Conservation (phyloP, 1,140 invertebrate species). For the Cydia splendana region DNA sequence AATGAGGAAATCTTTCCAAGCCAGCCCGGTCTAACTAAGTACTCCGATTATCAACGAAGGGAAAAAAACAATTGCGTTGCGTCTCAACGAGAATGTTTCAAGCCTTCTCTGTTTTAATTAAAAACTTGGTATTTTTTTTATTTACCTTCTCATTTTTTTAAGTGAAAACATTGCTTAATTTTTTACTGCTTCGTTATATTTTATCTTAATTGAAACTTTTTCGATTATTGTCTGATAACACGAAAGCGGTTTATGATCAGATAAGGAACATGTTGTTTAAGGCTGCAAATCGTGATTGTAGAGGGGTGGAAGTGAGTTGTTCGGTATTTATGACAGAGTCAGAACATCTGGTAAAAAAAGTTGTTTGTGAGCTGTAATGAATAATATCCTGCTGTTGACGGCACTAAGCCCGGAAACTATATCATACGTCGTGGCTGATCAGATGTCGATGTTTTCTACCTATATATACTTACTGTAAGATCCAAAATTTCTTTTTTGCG, state of each 20-base stretch:
- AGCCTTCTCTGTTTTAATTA: conserved; percentile 62
- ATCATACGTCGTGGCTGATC: no score
- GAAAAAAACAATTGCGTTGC: conserved; percentile 53
- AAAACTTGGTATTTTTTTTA: conserved; percentile 40
- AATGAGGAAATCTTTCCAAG: conserved; percentile 56
- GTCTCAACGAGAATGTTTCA: conserved; percentile 48
- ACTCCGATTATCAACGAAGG: conserved; percentile 50
- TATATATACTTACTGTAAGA: no score
- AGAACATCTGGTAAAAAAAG: no score
- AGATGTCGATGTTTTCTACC: no score
- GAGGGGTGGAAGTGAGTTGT: background rate
- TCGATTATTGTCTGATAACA: conserved; percentile 1
- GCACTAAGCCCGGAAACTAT: no score
- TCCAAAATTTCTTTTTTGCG: no score
- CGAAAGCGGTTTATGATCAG: background rate
- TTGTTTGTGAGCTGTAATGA: no score
- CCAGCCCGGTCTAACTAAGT: conserved; percentile 32
- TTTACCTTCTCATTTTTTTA: background rate
- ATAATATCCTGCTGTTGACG: no score
- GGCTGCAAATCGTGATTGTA: background rate
- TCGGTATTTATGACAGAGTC: no score
- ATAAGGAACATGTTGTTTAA: background rate
- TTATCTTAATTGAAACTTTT: background rate
- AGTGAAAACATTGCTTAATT: background rate
- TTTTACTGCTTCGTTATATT: background rate